Evolutionary conservation across 2,888 invertebrate species (phyloP), one percentile per base, ranked within the genome.

Genomic region (Oligia fasciuncula): DNA sequence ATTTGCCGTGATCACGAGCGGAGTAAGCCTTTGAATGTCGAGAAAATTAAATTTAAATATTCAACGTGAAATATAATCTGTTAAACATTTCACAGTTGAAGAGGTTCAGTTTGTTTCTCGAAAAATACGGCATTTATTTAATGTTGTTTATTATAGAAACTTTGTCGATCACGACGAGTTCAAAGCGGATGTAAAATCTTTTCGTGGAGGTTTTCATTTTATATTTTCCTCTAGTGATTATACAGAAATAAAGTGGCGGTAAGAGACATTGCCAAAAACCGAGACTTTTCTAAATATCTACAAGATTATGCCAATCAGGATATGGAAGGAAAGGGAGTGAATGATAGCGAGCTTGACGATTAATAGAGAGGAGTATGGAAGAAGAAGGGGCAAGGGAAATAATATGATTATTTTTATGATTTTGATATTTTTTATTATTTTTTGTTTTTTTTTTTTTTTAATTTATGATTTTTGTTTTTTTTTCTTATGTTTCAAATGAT

Each of bases 21-120:
- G 14, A 67, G 71, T 71, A 66, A 79, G 49, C 76, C 68, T 83
- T 76, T 54, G 71, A 85, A 83, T 76, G 76, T 76, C 60, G 80
- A 67, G 65, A 69, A 76, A 79, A 85, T 85, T 76, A 75, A 77
- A 80, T 85, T 85, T 83, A 75, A 85, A 85, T 85, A 83, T 85
- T 74, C 71, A 76, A 72, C 60, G 54, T 74, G 79, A 57, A 79
- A 72, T 83, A 72, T 82, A 83, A 85, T 76, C 62, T 69, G 62
- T 76, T 76, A 76, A 76, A 85, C 57, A 79, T 76, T 77, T 77
- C n/a, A 1, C 71, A 29, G 70, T 35, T 40, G 35, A 43, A 60
- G 35, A 73, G 69, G 35, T 17, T 49, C 13, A 73, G 54, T 76
- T 71, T 62, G 23, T 73, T 71, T 63, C 29, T n/a, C 0, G 0